Evolutionary conservation across 2,888 invertebrate species (phyloP), one percentile per base, ranked within the genome.

Genomic region (Hoplodrina ambigua): DNA sequence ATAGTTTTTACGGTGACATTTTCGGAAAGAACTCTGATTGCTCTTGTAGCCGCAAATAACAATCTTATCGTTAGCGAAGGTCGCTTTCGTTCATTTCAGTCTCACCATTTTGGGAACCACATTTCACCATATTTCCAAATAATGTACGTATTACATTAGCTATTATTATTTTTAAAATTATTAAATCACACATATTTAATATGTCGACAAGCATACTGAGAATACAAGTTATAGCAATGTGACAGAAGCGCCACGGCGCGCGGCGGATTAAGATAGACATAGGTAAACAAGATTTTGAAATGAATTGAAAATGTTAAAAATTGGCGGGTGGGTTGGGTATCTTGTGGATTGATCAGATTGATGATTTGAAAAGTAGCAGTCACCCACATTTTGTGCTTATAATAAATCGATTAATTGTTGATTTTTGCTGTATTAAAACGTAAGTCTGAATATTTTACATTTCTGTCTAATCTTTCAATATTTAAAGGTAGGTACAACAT

Each of bases 391-490:
- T 41, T 44, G 33, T 19, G 11, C 17, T 37, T 37, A 7, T 3
- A 0, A 15, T n/a, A 19, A 25, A 50, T 17, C 0, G 20, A 19
- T 33, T 19, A 8, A 13, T 33, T 17, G 19, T 13, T 41, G 20
- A 0, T 6, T n/a, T n/a, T 59, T 15, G 41, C 25, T 69, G 5
- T 33, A 20, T 30, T 19, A 33, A 20, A 69, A 69, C 20, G 69
- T 76, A 69, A 76, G 69, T 76, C 7, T 67, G 0, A 37, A 52
- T 37, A 13, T 54, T 2, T 20, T 44, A 8, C 25, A 19, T 57
- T 19, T 71, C 5, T 30, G 10, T 37, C 1, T 0, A 46, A 15
- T n/a, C 1, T 50, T 4, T 17, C 2, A 25, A 25, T 30, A 17
- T 2, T 46, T 7, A 7, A 30, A 33, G 0, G 13, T n/a, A 33